phyloP scores from a whole-genome alignment of 1,140 invertebrate genomes.

The Phthorimaea operculella region DNA sequence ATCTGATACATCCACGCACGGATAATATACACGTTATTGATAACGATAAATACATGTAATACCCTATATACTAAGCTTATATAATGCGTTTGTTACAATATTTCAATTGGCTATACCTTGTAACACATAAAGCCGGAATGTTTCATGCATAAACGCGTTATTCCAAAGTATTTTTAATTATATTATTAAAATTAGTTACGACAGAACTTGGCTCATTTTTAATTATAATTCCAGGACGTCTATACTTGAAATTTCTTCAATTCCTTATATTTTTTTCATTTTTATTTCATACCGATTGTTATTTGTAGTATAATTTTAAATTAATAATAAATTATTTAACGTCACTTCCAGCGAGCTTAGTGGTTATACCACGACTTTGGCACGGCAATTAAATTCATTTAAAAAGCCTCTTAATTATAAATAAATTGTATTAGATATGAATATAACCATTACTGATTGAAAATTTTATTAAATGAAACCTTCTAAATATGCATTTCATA shows the following conservation, averaged over 20 bases:
- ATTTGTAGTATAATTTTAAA: too few species aligned
- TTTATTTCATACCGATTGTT: too few species aligned
- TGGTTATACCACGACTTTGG: conserved; percentile 27
- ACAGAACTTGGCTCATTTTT: too few species aligned
- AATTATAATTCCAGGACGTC: too few species aligned
- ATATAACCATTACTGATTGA: too few species aligned
- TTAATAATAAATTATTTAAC: neutral
- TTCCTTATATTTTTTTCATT: neutral
- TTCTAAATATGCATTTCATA: too few species aligned
- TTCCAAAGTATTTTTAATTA: too few species aligned
- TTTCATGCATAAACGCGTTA: neutral
- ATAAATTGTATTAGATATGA: neutral
- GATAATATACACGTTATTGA: neutral
- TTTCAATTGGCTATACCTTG: conserved; percentile 9
- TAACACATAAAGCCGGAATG: conserved; percentile 15
- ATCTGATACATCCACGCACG: too few species aligned
- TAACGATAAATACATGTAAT: neutral
- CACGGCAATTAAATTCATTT: conserved; percentile 28
- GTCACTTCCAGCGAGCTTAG: neutral
- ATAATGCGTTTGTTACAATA: conserved; percentile 9
- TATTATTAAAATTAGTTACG: too few species aligned
- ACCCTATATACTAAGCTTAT: conserved; percentile 5
- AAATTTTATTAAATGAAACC: too few species aligned
- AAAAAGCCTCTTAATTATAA: neutral
- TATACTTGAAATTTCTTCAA: neutral